phyloP scores from a whole-genome alignment of 35 echinoderm and acorn worm species.

The Heliocidaris tuberculata region DNA sequence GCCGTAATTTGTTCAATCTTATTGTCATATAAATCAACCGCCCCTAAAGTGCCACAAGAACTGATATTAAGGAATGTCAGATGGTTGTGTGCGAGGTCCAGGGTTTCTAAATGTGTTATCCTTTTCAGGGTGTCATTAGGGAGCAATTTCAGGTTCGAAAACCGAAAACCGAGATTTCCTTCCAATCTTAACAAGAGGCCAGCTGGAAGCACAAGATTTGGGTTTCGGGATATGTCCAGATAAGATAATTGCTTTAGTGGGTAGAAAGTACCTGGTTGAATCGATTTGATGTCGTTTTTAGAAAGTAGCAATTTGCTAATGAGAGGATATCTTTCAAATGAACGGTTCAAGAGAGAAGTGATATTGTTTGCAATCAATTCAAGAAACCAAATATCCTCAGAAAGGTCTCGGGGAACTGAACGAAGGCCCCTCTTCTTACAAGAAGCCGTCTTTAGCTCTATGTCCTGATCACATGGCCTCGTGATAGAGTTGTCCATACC shows the following conservation, averaged over 20 bases:
- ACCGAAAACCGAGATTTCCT: neutral
- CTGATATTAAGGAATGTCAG: neutral
- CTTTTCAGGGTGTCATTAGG: neutral
- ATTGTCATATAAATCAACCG: neutral
- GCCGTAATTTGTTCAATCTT: neutral
- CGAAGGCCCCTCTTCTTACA: neutral
- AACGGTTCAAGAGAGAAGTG: neutral
- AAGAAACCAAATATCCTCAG: neutral
- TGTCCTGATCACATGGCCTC: neutral
- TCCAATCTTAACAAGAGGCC: neutral
- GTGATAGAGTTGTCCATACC: too few species aligned
- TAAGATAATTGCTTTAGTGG: neutral
- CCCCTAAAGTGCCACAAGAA: neutral
- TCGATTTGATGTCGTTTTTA: neutral
- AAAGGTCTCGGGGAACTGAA: neutral
- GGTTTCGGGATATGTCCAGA: neutral
- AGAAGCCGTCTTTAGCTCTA: neutral
- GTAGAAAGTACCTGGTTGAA: neutral
- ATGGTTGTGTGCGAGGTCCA: neutral
- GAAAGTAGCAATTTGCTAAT: neutral
- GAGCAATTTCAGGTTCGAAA: neutral
- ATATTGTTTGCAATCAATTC: neutral
- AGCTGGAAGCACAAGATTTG: neutral
- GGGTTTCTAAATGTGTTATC: neutral
- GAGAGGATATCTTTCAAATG: neutral